phyloP scores from a whole-genome alignment of 2,797 vertebrate species.

The Mormyrus hasselquistii region DNA sequence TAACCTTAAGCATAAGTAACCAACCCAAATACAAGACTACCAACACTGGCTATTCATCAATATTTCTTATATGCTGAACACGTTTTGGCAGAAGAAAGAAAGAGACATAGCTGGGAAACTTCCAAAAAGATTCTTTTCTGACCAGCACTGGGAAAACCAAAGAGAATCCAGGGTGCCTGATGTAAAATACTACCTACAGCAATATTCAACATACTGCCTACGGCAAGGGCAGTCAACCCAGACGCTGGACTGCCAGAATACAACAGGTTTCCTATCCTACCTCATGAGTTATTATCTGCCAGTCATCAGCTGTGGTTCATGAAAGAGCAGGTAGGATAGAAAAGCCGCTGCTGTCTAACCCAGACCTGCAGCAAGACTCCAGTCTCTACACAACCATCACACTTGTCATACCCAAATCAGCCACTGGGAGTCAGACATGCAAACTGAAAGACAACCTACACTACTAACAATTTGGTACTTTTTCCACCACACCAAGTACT shows the following conservation, averaged over 20 bases:
- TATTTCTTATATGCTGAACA: neutral
- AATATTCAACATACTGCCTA: neutral
- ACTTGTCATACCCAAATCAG: neutral
- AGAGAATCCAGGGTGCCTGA: neutral
- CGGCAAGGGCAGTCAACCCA: neutral
- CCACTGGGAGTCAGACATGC: neutral
- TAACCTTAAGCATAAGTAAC: no score
- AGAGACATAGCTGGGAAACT: neutral
- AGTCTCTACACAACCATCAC: neutral
- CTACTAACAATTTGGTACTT: neutral
- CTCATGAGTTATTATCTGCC: neutral
- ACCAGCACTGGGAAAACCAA: neutral
- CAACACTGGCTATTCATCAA: neutral
- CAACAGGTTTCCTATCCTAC: neutral
- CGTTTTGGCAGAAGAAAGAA: neutral
- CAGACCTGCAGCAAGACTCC: neutral
- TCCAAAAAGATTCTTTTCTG: neutral
- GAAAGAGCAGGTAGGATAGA: neutral
- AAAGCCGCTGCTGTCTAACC: neutral
- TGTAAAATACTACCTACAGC: neutral
- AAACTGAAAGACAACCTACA: neutral
- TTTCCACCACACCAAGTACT: neutral
- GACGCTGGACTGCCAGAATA: neutral
- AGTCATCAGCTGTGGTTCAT: neutral
- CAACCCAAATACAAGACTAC: neutral